Percentiles rank a stretch among this genome's conserved stretches.
These are phyloP conservation scores for Salvelinus alpinus DNA, from an alignment of 2,113 vertebrate genomes.

Conservation along the genomic window DNA sequence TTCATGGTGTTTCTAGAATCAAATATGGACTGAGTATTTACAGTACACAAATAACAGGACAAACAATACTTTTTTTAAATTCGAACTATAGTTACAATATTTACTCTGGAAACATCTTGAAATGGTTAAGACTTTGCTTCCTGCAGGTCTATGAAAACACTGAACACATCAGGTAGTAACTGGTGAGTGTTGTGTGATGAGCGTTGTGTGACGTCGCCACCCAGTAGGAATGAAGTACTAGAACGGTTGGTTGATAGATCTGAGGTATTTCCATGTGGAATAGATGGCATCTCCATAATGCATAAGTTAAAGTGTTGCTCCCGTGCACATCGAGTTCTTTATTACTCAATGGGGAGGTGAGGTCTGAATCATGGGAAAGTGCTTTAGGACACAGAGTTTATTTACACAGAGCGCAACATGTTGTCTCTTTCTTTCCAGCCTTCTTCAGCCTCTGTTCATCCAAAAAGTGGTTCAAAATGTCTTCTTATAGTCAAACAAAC, in stretches of 20 bases:
- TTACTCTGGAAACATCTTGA: slow-evolving; percentile 22
- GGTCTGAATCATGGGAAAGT: slow-evolving; percentile 65
- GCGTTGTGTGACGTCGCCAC: not conserved
- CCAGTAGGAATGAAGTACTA: not conserved
- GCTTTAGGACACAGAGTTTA: slow-evolving; percentile 76
- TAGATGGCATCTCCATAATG: slow-evolving; percentile 70
- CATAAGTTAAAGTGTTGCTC: slow-evolving; percentile 72
- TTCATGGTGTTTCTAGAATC: slow-evolving; percentile 28
- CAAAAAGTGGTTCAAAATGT: slow-evolving; percentile 25
- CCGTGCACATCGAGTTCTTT: slow-evolving; percentile 13
- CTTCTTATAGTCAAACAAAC: slow-evolving; percentile 27
- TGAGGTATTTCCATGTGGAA: slow-evolving; percentile 79
- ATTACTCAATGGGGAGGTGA: not conserved
- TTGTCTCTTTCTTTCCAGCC: slow-evolving; percentile 5
- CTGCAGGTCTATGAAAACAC: slow-evolving; percentile 35
- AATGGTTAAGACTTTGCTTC: slow-evolving; percentile 28
- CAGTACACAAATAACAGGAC: slow-evolving; percentile 47
- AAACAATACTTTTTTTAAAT: slow-evolving; percentile 18
- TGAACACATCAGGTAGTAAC: slow-evolving; percentile 52
- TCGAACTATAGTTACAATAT: slow-evolving; percentile 18
- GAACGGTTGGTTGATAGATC: slow-evolving; percentile 26
- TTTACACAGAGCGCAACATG: slow-evolving; percentile 71
- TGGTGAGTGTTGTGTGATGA: not conserved
- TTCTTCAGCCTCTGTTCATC: slow-evolving; percentile 19
- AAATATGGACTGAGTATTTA: slow-evolving; percentile 60